These are phyloP conservation scores for Sinodicranocentrus sp. DNA, from an alignment of 2,888 invertebrate genomes.

Conservation along the genomic window DNA sequence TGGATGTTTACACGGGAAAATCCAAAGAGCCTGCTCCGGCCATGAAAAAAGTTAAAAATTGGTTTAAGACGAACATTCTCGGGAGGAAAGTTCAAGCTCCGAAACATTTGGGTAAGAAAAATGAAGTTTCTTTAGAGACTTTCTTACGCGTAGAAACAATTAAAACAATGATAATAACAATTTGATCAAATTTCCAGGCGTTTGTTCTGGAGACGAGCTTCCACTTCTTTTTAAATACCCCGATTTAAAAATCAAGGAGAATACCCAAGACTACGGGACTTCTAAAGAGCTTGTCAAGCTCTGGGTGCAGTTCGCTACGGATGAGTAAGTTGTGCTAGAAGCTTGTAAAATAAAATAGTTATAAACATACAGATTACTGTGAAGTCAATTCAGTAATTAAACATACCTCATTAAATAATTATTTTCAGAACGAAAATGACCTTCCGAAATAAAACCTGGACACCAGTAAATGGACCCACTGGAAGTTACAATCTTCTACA, in stretches of 20 bases:
- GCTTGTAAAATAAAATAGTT: not conserved
- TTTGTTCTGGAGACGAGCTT: conserved; percentile 81
- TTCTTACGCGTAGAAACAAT: too few relatives aligned
- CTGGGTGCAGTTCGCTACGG: conserved; percentile 72
- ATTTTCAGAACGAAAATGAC: conserved; percentile 53
- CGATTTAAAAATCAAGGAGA: conserved; percentile 75
- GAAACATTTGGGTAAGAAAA: conserved; percentile 67
- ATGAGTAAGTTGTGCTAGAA: conserved; percentile 65
- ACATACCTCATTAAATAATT: too few relatives aligned
- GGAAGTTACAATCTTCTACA: conserved; percentile 45
- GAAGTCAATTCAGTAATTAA: too few relatives aligned
- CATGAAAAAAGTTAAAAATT: conserved; percentile 67
- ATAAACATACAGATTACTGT: too few relatives aligned
- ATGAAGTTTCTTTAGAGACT: too few relatives aligned
- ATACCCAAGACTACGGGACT: conserved; percentile 68
- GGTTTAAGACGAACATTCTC: conserved; percentile 73
- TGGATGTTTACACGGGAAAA: conserved; percentile 79
- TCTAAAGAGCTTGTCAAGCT: conserved; percentile 72
- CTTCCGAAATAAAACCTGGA: conserved; percentile 60
- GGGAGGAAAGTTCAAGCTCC: conserved; percentile 66
- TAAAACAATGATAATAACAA: not conserved
- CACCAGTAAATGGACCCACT: conserved; percentile 34
- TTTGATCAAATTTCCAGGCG: conserved; percentile 76
- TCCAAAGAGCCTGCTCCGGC: conserved; percentile 69
- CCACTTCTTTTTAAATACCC: conserved; percentile 80